Percentiles rank a stretch among this genome's conserved stretches.
These are phyloP conservation scores for Selene dorsalis DNA, from an alignment of 2,797 vertebrate species.

Conservation along the genomic window DNA sequence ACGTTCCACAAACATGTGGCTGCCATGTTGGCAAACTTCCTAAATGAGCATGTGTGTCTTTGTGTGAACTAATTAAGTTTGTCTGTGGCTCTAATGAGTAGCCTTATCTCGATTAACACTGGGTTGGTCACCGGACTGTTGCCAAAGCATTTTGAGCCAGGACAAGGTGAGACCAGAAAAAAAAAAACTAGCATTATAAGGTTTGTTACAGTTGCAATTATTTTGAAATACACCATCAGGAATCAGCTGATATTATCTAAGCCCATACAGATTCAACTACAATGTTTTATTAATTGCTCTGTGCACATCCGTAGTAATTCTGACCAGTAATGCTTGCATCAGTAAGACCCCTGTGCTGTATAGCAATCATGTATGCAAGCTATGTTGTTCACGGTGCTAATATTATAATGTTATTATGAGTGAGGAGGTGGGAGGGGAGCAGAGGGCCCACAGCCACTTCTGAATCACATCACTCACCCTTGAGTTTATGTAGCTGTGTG, in stretches of 20 bases:
- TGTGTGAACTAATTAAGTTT: slow-evolving; percentile 34
- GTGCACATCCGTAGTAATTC: not conserved
- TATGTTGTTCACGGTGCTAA: slow-evolving; percentile 25
- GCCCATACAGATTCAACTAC: not conserved
- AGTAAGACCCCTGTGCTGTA: too few species aligned
- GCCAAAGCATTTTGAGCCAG: not conserved
- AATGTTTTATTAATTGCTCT: not conserved
- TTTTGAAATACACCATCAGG: not conserved
- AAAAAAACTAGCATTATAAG: not conserved
- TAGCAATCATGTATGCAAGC: not conserved
- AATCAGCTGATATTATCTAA: too few species aligned
- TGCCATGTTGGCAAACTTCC: slow-evolving; percentile 32
- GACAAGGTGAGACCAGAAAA: not conserved
- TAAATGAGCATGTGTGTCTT: slow-evolving; percentile 15
- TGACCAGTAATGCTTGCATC: not conserved
- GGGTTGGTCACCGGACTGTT: not conserved
- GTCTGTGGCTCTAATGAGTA: slow-evolving; percentile 10
- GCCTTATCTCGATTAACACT: slow-evolving; percentile 5
- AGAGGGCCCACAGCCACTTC: slow-evolving; percentile 48
- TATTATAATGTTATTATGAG: slow-evolving; percentile 46
- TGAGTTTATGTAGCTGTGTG: slow-evolving; percentile 5
- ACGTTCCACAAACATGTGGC: slow-evolving; percentile 26
- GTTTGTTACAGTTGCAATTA: too few species aligned
- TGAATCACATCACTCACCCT: slow-evolving; percentile 52
- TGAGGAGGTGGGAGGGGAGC: slow-evolving; percentile 38